These are phyloP conservation scores for Eriocheir sinensis DNA, from an alignment of 1,140 invertebrate species.

Conservation along the genomic window DNA sequence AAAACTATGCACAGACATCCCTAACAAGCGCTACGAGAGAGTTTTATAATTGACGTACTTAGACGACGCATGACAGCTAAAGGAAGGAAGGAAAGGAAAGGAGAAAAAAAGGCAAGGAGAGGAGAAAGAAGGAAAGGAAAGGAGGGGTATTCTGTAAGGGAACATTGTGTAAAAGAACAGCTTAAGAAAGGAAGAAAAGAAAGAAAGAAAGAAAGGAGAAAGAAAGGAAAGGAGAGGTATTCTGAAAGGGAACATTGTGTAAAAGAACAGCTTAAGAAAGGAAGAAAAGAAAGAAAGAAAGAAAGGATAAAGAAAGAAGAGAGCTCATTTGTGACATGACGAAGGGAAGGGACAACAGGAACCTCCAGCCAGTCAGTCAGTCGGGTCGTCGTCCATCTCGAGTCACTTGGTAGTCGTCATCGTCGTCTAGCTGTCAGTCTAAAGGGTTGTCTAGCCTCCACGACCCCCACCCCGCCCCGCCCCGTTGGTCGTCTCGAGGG, in stretches of 20 bases:
- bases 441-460: neutral
- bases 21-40: too few species aligned
- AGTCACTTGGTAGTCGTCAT: too few species aligned
- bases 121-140: neutral
- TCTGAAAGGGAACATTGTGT: neutral
- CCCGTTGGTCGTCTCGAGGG: neutral
- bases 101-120: neutral
- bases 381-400: too few species aligned
- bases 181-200: neutral
- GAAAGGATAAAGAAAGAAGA: conserved; percentile 3
- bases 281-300: conserved; percentile 5
- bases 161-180: too few species aligned
- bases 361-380: too few species aligned
- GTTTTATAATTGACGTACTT: neutral
- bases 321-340: neutral
- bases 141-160: too few species aligned
- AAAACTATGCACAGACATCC: too few species aligned
- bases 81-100: neutral
- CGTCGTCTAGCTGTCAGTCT: neutral
- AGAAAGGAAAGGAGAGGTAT: neutral
- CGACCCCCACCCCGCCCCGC: neutral
- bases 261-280: neutral
- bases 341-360: too few species aligned
- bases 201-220: neutral
- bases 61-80: neutral